Percentiles rank a stretch among this genome's conserved stretches.
Conservation (phyloP, 2,888 invertebrate genomes). For the Athalia circularis region DNA sequence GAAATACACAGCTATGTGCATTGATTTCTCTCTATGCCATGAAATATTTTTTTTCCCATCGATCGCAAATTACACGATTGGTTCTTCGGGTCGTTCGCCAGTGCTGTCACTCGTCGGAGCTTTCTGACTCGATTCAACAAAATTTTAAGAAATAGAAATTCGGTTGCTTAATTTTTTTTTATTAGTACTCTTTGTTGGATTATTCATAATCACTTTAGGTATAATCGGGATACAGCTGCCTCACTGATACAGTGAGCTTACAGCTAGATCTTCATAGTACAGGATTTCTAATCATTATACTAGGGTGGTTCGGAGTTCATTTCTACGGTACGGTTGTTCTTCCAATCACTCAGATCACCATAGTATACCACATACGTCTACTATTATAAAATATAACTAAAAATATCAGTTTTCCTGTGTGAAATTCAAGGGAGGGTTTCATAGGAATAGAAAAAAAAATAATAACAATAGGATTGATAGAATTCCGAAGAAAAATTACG, state of each 20-base stretch:
- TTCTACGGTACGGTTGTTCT: conserved; percentile 8
- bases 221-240: conserved; percentile 65
- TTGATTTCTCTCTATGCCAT: conserved; percentile 34
- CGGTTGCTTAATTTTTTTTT: conserved; percentile 57
- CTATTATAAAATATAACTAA: conserved; percentile 32
- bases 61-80: conserved; percentile 22
- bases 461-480: background rate
- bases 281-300: conserved; percentile 44
- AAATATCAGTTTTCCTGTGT: conserved; percentile 18
- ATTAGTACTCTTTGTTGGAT: conserved; percentile 70
- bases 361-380: conserved; percentile 31
- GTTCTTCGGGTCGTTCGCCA: conserved; percentile 48
- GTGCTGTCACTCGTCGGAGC: background rate
- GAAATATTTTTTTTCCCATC: conserved; percentile 11
- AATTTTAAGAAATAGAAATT: conserved; percentile 46
- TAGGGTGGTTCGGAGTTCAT: conserved; percentile 19
- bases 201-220: conserved; percentile 52
- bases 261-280: conserved; percentile 49
- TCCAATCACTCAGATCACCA: conserved; percentile 11
- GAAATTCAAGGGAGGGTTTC: conserved; percentile 10
- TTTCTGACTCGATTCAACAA: background rate
- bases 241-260: conserved; percentile 73
- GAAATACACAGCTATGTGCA: conserved; percentile 56
- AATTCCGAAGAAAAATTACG: conserved; percentile 17
- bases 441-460: conserved; percentile 14